Conservation (phyloP, 92 coral and sea anemone genomes). For the Porites divaricata region DNA sequence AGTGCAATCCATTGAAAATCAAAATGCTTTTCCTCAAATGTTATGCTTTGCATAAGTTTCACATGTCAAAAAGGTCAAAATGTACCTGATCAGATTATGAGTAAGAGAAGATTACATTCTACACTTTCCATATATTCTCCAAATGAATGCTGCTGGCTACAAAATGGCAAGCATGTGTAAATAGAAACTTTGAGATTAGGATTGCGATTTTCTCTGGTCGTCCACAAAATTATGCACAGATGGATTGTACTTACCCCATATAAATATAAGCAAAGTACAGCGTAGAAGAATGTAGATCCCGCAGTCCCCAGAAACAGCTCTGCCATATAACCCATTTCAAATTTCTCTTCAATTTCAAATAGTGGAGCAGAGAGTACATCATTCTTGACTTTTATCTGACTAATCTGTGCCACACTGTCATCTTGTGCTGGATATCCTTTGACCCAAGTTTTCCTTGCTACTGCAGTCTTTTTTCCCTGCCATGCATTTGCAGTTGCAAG, state of each 20-base stretch:
- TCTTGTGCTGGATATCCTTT: slow-evolving; percentile 29
- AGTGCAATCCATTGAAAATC: too few relatives aligned
- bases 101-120: too few relatives aligned
- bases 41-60: too few relatives aligned
- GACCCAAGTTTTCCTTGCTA: neutral
- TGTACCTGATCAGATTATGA: too few relatives aligned
- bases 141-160: too few relatives aligned
- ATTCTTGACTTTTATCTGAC: slow-evolving; percentile 54
- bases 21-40: too few relatives aligned
- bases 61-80: too few relatives aligned
- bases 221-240: too few relatives aligned
- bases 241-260: slow-evolving; percentile 70
- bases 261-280: slow-evolving; percentile 76
- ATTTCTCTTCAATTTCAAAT: slow-evolving; percentile 77
- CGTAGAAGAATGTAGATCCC: slow-evolving; percentile 81
- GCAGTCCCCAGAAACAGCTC: slow-evolving; percentile 76
- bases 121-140: too few relatives aligned
- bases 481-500: slow-evolving; percentile 83
- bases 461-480: slow-evolving; percentile 46
- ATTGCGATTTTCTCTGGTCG: too few relatives aligned
- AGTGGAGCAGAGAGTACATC: slow-evolving; percentile 46
- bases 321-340: slow-evolving; percentile 80
- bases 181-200: too few relatives aligned
- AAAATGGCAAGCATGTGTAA: too few relatives aligned
- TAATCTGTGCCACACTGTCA: slow-evolving; percentile 39